Conservation (phyloP, 2,113 vertebrate species). For the Castor canadensis region DNA sequence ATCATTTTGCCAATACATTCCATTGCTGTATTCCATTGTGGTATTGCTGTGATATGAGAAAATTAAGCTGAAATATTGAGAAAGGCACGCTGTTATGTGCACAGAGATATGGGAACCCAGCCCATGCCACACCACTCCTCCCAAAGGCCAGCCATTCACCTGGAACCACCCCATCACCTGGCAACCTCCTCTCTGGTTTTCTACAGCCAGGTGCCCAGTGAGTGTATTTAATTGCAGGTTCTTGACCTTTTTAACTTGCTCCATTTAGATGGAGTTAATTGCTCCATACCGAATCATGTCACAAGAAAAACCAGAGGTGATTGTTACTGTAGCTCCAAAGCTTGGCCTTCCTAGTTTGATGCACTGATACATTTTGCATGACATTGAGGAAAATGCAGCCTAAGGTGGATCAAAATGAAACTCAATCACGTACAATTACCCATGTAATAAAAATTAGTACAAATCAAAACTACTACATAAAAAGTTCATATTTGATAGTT, state of each 20-base stretch:
- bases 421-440: background rate
- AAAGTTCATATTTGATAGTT: background rate
- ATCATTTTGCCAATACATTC: background rate
- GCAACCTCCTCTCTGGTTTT: background rate
- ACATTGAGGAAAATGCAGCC: background rate
- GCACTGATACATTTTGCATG: background rate
- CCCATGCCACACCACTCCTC: too few relatives aligned
- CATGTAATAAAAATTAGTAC: background rate
- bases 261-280: background rate
- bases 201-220: background rate
- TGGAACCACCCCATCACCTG: too few relatives aligned
- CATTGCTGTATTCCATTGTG: too few relatives aligned
- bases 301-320: background rate
- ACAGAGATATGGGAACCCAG: background rate
- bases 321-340: background rate
- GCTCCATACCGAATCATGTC: background rate
- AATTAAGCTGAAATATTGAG: background rate
- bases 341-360: background rate
- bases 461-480: slow-evolving; percentile 2
- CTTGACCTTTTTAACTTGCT: background rate
- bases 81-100: background rate
- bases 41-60: too few relatives aligned
- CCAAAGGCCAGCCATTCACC: background rate
- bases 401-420: background rate
- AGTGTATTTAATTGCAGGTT: background rate